Percentiles rank a stretch among this genome's conserved stretches.
phyloP scores from a whole-genome alignment of 2,113 vertebrate species.

The Macheiramphus alcinus region DNA sequence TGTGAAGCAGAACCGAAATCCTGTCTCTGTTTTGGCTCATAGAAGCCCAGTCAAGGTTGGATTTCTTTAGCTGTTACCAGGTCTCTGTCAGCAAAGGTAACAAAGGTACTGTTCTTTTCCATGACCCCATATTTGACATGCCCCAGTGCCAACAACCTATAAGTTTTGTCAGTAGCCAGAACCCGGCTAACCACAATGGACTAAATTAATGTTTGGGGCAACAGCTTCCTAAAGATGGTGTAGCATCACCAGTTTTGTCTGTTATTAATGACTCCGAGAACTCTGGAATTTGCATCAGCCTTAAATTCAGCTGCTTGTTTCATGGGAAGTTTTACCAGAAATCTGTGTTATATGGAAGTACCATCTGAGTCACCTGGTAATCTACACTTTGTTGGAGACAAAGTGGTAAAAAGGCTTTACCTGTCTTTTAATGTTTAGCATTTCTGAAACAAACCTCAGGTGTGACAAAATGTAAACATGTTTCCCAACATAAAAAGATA shows the following conservation, averaged over 20 bases:
- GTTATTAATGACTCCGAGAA: background rate
- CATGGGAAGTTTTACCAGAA: background rate
- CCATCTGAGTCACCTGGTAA: background rate
- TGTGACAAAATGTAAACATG: background rate
- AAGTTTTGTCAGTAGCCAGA: background rate
- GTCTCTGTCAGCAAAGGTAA: background rate
- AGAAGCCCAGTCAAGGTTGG: background rate
- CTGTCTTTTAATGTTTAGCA: background rate
- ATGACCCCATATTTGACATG: background rate
- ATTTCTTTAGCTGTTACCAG: background rate
- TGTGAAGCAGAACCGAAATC: background rate
- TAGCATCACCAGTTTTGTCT: background rate
- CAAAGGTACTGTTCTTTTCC: background rate
- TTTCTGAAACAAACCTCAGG: background rate
- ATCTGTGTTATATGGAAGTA: background rate
- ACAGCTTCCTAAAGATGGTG: background rate
- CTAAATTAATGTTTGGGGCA: background rate
- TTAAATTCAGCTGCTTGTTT: background rate
- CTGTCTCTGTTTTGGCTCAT: background rate
- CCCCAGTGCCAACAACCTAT: background rate
- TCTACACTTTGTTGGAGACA: background rate
- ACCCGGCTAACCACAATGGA: background rate
- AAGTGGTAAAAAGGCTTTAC: background rate
- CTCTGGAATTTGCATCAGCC: background rate
- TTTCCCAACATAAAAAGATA: background rate